A percentile compares a stretch with the other conserved stretches of the same genome.
Conservation (phyloP, 1,140 invertebrate species). For the Pemphigus obesinymphae region DNA sequence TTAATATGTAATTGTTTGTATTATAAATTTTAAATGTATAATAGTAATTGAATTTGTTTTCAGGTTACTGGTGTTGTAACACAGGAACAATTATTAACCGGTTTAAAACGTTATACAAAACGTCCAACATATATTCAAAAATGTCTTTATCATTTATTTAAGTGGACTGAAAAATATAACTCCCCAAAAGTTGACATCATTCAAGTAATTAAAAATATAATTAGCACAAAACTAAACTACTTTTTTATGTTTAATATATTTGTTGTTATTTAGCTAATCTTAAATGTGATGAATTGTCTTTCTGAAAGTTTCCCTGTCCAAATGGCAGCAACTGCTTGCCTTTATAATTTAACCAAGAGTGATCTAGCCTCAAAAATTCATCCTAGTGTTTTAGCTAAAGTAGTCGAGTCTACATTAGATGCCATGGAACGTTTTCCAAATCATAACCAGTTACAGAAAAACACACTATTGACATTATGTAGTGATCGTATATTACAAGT, state of each 20-base stretch:
- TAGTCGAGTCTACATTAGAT: constrained; percentile 64
- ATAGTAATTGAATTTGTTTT: constrained; percentile 43
- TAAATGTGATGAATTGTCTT: constrained; percentile 66
- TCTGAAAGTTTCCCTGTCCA: constrained; percentile 65
- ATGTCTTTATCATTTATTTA: constrained; percentile 67
- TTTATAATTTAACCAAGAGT: constrained; percentile 73
- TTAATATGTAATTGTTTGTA: background rate
- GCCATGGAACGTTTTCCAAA: constrained; percentile 71
- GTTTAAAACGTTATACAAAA: constrained; percentile 59
- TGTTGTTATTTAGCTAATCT: constrained; percentile 56
- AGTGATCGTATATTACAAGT: constrained; percentile 71
- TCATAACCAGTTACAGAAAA: constrained; percentile 71
- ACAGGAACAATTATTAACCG: constrained; percentile 62
- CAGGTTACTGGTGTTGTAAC: constrained; percentile 63
- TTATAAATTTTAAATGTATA: background rate
- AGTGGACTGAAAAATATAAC: constrained; percentile 57
- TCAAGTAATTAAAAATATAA: constrained; percentile 47
- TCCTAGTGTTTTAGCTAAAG: constrained; percentile 61
- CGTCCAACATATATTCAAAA: constrained; percentile 66
- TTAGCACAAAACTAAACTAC: background rate
- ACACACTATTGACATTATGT: constrained; percentile 70
- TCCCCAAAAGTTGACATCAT: constrained; percentile 64
- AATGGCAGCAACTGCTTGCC: constrained; percentile 75
- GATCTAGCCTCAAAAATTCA: constrained; percentile 57
- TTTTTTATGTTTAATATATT: background rate